phyloP scores from a whole-genome alignment of 2,113 vertebrate species.

The Pterocles gutturalis region DNA sequence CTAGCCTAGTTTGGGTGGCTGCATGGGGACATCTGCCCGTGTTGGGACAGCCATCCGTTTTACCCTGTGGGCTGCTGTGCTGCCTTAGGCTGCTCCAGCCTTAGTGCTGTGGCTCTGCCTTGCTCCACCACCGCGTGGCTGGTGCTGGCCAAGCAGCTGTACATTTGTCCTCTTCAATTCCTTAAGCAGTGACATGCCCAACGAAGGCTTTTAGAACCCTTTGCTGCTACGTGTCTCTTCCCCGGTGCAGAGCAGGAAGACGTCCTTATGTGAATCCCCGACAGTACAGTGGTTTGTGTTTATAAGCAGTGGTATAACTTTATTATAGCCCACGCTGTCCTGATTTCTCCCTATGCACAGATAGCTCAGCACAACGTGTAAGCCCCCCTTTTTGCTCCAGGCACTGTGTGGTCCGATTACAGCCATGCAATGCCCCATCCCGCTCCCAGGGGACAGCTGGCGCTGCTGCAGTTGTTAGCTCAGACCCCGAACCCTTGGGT shows the following conservation, averaged over 20 bases:
- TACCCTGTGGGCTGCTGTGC: background rate
- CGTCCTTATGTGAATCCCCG: background rate
- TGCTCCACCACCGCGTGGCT: background rate
- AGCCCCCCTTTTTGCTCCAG: slow-evolving; percentile 4
- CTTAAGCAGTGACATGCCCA: background rate
- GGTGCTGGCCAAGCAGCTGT: background rate
- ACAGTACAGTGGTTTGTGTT: background rate
- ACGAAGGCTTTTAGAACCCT: background rate
- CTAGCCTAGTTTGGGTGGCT: background rate
- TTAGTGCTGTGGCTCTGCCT: background rate
- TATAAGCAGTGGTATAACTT: background rate
- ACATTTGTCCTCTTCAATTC: background rate
- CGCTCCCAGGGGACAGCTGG: slow-evolving; percentile 4
- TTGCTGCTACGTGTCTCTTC: background rate
- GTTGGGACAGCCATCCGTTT: background rate
- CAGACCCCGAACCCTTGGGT: background rate
- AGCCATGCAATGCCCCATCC: background rate
- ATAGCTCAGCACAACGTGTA: background rate
- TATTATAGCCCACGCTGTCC: background rate
- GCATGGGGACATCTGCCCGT: background rate
- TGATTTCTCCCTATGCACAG: background rate
- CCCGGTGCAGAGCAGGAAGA: background rate
- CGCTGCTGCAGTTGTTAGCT: background rate
- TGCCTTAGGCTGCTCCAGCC: background rate
- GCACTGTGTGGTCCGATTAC: background rate